Base-by-base conservation (phyloP, 2,888 invertebrate genomes). In the Sepioteuthis lessoniana region DNA sequence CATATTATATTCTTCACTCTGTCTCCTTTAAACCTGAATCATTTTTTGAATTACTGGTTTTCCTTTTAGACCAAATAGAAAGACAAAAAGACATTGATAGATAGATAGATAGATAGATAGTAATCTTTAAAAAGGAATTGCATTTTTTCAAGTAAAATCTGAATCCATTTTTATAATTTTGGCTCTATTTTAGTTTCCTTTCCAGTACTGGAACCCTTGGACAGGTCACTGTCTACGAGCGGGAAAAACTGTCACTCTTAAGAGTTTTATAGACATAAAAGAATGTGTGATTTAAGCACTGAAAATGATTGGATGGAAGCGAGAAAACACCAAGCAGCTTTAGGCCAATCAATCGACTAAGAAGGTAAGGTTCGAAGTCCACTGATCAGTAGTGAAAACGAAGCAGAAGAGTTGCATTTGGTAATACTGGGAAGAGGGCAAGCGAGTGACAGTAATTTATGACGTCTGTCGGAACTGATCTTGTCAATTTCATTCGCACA, bases 381-480 rank as follows among this genome's bases (percentile, higher is more conserved):
- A 31, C 60, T 60, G 76, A 76, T 76, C 76, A 76, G 31, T 4
- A 35, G 8, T 76, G 76, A 76, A 76, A 76, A 76, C 76, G 76
- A n/a, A 1, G 35, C 76, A 16, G n/a, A n/a, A 13, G 76, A n/a
- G n/a, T 31, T 13, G 76, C 31, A n/a, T 31, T 10, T 31, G 16
- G 35, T 25, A 28, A 28, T 8, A 13, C 0, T 10, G 35, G 76
- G 16, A 76, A n/a, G 35, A 76, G 76, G 35, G n/a, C 76, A 76
- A n/a, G 8, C 1, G n/a, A 76, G 16, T 76, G 76, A 76, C 76
- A 35, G 76, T 76, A 76, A 76, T 76, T 76, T 76, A 76, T 76
- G 76, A n/a, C 76, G 76, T 76, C n/a, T 76, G 76, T 76, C 76
- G 76, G 76, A 76, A 76, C 76, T 76, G 76, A 76, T 76, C 76